Evolutionary conservation across 2,797 vertebrate genomes (phyloP).

Genomic region (Bradypodion pumilum): DNA sequence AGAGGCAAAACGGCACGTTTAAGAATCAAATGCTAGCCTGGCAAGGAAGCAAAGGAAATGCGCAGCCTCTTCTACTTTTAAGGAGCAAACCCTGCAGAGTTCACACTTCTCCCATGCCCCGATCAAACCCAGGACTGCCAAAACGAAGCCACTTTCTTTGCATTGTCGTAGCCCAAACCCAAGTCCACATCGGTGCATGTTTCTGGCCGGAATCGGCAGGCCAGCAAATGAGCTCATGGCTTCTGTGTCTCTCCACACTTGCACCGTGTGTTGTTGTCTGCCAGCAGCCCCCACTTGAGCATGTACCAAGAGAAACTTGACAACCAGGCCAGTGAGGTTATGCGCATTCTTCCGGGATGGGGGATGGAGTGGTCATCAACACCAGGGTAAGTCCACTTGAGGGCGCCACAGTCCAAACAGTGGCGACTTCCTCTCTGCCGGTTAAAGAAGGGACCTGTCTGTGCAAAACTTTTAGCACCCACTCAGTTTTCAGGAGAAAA

Average conservation of each 20-base stretch:
- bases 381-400: neutral
- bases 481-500: neutral
- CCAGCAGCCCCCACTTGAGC: too few species aligned
- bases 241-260: too few species aligned
- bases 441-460: neutral
- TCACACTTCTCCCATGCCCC: too few species aligned
- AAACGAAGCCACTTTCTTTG: too few species aligned
- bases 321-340: neutral
- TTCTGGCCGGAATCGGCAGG: too few species aligned
- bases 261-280: too few species aligned
- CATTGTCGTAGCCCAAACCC: too few species aligned
- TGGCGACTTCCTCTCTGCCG: neutral
- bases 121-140: too few species aligned
- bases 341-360: neutral
- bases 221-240: too few species aligned
- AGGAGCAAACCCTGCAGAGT: too few species aligned
- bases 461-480: neutral
- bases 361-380: neutral
- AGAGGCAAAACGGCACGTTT: neutral
- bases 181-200: neutral
- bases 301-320: too few species aligned
- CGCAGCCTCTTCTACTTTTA: too few species aligned
- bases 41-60: neutral
- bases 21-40: neutral
- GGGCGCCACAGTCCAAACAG: slow-evolving; percentile 10